Conservation (phyloP, 2,113 vertebrate genomes). For the Romanogobio albipinnatus region DNA sequence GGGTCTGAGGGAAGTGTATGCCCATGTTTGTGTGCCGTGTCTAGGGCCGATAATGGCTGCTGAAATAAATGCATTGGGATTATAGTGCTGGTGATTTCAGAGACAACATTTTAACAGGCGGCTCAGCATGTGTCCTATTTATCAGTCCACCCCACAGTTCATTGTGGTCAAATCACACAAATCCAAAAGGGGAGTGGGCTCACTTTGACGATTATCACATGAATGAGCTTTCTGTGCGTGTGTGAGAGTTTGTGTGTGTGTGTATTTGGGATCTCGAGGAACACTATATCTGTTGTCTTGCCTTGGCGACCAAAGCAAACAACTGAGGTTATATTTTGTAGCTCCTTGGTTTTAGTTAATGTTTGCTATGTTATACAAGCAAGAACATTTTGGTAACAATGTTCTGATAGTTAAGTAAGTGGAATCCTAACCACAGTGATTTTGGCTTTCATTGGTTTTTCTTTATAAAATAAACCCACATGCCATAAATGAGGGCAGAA, state of each 20-base stretch:
- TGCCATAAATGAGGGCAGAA: slow-evolving; percentile 57
- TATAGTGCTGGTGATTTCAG: slow-evolving; percentile 56
- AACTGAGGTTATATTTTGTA: slow-evolving; percentile 50
- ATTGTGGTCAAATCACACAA: slow-evolving; percentile 75
- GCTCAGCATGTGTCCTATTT: slow-evolving; percentile 74
- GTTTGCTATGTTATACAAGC: slow-evolving; percentile 53
- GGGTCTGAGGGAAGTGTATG: slow-evolving; percentile 43
- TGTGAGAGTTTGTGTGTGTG: slow-evolving; percentile 19
- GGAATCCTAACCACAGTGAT: slow-evolving; percentile 46
- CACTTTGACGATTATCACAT: slow-evolving; percentile 77
- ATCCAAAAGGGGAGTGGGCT: slow-evolving; percentile 72
- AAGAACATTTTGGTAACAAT: slow-evolving; percentile 59
- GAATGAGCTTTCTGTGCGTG: slow-evolving; percentile 70
- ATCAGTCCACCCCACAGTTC: slow-evolving; percentile 73
- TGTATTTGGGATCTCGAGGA: slow-evolving; percentile 26
- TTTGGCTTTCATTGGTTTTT: slow-evolving; percentile 61
- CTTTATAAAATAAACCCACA: slow-evolving; percentile 65
- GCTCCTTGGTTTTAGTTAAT: slow-evolving; percentile 51
- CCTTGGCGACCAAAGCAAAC: slow-evolving; percentile 24
- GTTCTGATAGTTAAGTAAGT: slow-evolving; percentile 53
- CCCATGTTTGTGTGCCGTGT: slow-evolving; percentile 60
- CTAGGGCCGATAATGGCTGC: slow-evolving; percentile 67
- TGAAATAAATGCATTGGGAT: slow-evolving; percentile 65
- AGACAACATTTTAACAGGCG: slow-evolving; percentile 72
- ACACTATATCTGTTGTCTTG: slow-evolving; percentile 34